Conservation (phyloP, 1,140 invertebrate species). For the Aplysia californica region DNA sequence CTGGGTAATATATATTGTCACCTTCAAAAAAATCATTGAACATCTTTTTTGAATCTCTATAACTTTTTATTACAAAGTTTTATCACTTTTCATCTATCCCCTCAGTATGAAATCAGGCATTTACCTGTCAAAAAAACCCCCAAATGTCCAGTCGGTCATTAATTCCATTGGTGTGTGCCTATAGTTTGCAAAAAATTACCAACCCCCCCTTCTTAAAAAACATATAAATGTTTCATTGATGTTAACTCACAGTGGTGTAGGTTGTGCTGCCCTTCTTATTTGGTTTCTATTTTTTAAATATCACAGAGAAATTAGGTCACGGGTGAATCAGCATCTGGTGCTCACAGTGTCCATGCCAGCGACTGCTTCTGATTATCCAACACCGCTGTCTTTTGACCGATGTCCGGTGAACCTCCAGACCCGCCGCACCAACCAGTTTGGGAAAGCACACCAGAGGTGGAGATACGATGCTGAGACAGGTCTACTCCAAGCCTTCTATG, state of each 20-base stretch:
- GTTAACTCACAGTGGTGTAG: too few species aligned
- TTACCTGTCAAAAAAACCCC: too few species aligned
- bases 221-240: too few species aligned
- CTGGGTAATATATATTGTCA: constrained; percentile 49
- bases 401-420: constrained; percentile 59
- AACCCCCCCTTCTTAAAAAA: too few species aligned
- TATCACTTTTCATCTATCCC: too few species aligned
- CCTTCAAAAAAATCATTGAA: background rate
- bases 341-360: constrained; percentile 60
- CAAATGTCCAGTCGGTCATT: too few species aligned
- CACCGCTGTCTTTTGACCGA: constrained; percentile 51
- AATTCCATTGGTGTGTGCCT: too few species aligned
- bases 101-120: too few species aligned
- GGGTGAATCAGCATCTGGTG: constrained; percentile 47
- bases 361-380: constrained; percentile 47
- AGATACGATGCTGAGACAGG: constrained; percentile 62
- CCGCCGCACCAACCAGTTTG: constrained; percentile 53
- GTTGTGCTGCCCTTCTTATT: too few species aligned
- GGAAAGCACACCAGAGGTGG: constrained; percentile 66
- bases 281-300: too few species aligned
- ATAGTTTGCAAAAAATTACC: too few species aligned
- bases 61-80: constrained; percentile 11
- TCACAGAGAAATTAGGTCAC: constrained; percentile 57
- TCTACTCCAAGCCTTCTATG: constrained; percentile 62
- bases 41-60: background rate